These are phyloP conservation scores for Acrocephalus scirpaceus DNA, from an alignment of 2,797 vertebrate species.

Conservation along the genomic window DNA sequence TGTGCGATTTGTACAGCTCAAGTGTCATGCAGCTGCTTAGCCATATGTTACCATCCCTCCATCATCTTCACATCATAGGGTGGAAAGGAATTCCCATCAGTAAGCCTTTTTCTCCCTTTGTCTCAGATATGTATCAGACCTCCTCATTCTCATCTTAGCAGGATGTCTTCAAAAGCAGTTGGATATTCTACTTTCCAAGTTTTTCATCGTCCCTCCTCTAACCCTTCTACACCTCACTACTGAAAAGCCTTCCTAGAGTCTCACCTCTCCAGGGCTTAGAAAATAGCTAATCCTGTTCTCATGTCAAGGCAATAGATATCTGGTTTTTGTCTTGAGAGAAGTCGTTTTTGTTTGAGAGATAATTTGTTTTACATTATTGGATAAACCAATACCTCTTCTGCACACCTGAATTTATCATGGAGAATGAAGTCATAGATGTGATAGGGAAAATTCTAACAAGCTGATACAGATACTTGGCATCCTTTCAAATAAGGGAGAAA, in stretches of 20 bases:
- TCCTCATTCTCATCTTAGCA: not conserved
- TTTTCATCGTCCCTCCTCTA: not conserved
- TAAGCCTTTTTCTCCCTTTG: not conserved
- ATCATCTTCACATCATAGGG: not conserved
- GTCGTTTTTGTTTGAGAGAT: not conserved
- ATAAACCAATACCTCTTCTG: not conserved
- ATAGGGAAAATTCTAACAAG: not conserved
- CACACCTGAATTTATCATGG: not conserved
- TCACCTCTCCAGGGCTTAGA: not conserved
- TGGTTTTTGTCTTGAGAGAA: not conserved
- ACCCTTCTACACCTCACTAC: not conserved
- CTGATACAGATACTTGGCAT: not conserved
- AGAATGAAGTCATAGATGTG: not conserved
- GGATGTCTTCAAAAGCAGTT: not conserved
- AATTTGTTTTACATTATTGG: not conserved
- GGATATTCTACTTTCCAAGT: not conserved
- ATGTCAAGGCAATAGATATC: not conserved
- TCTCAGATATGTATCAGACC: not conserved
- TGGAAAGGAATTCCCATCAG: not conserved
- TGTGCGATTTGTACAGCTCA: not conserved
- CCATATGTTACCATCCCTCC: fast-evolving
- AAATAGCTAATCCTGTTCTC: not conserved
- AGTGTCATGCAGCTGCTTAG: not conserved
- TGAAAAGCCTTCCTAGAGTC: not conserved
- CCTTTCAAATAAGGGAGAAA: not conserved